Conservation (phyloP, 2,113 vertebrate species). For the Kryptolebias marmoratus region DNA sequence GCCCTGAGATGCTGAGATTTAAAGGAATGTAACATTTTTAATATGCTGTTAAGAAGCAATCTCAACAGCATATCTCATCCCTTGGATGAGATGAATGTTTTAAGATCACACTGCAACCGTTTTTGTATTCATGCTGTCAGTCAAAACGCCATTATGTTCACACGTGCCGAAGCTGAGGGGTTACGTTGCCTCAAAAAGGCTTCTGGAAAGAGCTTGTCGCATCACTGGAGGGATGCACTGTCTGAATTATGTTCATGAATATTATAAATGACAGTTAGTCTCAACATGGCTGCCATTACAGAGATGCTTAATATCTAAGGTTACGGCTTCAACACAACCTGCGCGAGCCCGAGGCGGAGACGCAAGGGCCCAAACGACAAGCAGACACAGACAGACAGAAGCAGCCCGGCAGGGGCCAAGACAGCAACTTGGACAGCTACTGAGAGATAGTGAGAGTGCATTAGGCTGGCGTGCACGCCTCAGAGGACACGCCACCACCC, state of each 20-base stretch:
- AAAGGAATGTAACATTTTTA: background rate
- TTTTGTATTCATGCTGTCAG: constrained; percentile 58
- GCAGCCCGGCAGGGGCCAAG: background rate
- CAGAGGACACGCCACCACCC: constrained; percentile 34
- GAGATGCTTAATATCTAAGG: constrained; percentile 15
- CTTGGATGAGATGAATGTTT: constrained; percentile 46
- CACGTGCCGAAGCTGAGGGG: constrained; percentile 23
- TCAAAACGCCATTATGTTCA: constrained; percentile 55
- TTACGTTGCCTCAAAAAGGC: constrained; percentile 29
- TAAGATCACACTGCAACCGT: constrained; percentile 39
- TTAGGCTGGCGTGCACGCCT: constrained; percentile 58
- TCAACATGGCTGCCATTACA: constrained; percentile 14
- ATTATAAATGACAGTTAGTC: constrained; percentile 43
- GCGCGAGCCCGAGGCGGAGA: constrained; percentile 15
- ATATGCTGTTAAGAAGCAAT: constrained; percentile 20
- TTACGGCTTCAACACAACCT: constrained; percentile 35
- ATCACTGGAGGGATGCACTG: constrained; percentile 24
- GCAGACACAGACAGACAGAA: constrained; percentile 12
- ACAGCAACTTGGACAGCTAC: constrained; percentile 45
- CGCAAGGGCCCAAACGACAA: background rate
- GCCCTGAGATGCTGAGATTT: constrained; percentile 10
- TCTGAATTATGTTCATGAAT: constrained; percentile 35
- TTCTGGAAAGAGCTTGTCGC: constrained; percentile 33
- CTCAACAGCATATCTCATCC: constrained; percentile 27
- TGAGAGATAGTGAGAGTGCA: constrained; percentile 54